Base-by-base conservation (phyloP, 2,797 vertebrate species). In the Chrosomus eos region DNA sequence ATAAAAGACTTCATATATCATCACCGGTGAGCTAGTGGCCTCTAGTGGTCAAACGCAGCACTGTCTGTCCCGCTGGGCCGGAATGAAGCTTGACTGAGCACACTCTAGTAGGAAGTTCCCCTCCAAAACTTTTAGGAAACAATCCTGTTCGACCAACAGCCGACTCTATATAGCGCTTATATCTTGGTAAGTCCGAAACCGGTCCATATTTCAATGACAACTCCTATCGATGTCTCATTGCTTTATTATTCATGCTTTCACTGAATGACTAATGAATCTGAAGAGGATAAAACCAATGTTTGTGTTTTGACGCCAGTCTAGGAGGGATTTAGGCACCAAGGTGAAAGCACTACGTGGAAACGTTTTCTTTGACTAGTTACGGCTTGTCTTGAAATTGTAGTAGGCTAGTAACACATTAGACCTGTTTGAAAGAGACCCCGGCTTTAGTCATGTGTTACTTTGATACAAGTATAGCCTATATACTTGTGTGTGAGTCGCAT, bases 161-260 rank as follows among this genome's bases (percentile, higher is more conserved):
- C 62, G 13, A 62, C 13, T 18, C 40, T 33, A 33, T 33, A 5
- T 53, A 62, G 18, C n/a, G 53, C 4, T 80, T 64, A 66, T 33
- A 71, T 26, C n/a, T 51, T 23, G 88, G 88, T 89, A 87, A 89
- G 88, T 86, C 45, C 38, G 11, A 45, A 43, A 33, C 60, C 5
- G 33, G 28, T 74, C n/a, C 43, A 21, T 19, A 33, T 67, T 48
- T 77, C 38, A n/a, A 1, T 48, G 1, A 21, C 53, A 5, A 33
- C 40, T 21, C 40, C n/a, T 74, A 40, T 55, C 28, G 28, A 26
- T 68, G 23, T 48, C 60, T 40, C n/a, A 43, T 36, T 16, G 31
- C 26, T 36, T 64, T 58, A 60, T 26, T 76, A 68, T n/a, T 60
- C 13, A 68, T 58, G 62, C 33, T 73, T 82, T 73, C 6, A 43